Conservation (phyloP, 2,888 invertebrate genomes). For the Chrysolina americana region DNA sequence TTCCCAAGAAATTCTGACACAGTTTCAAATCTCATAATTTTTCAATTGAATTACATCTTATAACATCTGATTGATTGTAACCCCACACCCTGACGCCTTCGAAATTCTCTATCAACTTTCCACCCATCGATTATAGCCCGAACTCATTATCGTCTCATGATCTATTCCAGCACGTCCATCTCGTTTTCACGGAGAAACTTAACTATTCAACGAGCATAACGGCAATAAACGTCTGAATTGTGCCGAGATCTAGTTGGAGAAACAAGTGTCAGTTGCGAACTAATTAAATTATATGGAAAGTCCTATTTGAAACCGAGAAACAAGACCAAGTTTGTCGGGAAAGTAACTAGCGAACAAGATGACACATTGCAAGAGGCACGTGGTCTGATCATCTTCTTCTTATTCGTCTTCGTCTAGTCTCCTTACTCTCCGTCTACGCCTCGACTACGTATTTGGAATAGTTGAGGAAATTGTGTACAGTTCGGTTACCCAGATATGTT, state of each 20-base stretch:
- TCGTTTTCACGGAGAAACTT: not conserved
- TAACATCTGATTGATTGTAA: no score
- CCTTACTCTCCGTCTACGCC: not conserved
- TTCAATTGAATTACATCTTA: no score
- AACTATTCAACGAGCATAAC: slow-evolving; percentile 13
- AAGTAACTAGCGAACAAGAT: slow-evolving; percentile 29
- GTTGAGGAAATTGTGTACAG: not conserved
- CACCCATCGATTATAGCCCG: not conserved
- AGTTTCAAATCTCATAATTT: no score
- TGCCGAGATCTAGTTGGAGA: slow-evolving; percentile 27
- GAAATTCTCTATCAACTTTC: no score
- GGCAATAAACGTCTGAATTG: slow-evolving; percentile 20
- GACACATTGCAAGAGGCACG: slow-evolving; percentile 27
- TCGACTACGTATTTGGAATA: not conserved
- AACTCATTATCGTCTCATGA: not conserved
- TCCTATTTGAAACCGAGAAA: slow-evolving; percentile 37
- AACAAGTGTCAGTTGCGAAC: slow-evolving; percentile 43
- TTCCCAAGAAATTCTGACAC: no score
- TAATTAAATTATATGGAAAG: slow-evolving; percentile 43
- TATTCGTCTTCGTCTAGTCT: slow-evolving; percentile 13
- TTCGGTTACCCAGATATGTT: no score
- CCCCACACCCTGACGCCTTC: no score
- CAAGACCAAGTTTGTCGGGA: slow-evolving; percentile 19
- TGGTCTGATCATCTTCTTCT: slow-evolving; percentile 22
- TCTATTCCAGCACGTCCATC: not conserved